Evolutionary conservation across 2,113 vertebrate genomes (phyloP).

Genomic region (Dolichallabes microphthalmus): DNA sequence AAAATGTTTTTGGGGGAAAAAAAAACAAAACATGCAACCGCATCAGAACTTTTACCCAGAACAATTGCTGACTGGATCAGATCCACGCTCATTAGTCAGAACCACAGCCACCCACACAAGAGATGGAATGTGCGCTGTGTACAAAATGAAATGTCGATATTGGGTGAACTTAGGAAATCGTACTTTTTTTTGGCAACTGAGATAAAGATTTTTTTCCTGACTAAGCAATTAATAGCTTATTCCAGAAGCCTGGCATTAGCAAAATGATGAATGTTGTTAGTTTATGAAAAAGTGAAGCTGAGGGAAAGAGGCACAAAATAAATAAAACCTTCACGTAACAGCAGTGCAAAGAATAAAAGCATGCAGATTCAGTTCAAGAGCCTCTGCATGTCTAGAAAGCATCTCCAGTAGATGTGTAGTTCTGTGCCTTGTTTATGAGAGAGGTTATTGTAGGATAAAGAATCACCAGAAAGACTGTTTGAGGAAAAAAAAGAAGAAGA

Average conservation of each 20-base stretch:
- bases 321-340: background rate
- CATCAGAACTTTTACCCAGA: conserved; percentile 1
- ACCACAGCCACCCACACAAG: background rate
- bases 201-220: background rate
- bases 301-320: background rate
- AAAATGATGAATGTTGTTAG: background rate
- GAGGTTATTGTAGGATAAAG: background rate
- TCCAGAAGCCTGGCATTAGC: too few species aligned
- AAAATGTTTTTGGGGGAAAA: background rate
- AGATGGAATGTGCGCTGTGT: conserved; percentile 9
- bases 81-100: conserved; percentile 13
- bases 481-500: background rate
- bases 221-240: background rate
- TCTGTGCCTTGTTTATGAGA: background rate
- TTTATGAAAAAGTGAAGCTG: background rate
- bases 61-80: conserved; percentile 18
- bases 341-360: background rate
- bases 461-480: background rate
- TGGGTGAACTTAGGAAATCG: background rate
- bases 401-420: background rate
- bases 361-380: background rate
- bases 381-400: too few species aligned
- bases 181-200: background rate
- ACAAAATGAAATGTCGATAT: conserved; percentile 19
- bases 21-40: background rate